Percentiles rank a stretch among this genome's conserved stretches.
Conservation (phyloP, 2,113 vertebrate genomes). For the Mesoclemmys tuberculata region DNA sequence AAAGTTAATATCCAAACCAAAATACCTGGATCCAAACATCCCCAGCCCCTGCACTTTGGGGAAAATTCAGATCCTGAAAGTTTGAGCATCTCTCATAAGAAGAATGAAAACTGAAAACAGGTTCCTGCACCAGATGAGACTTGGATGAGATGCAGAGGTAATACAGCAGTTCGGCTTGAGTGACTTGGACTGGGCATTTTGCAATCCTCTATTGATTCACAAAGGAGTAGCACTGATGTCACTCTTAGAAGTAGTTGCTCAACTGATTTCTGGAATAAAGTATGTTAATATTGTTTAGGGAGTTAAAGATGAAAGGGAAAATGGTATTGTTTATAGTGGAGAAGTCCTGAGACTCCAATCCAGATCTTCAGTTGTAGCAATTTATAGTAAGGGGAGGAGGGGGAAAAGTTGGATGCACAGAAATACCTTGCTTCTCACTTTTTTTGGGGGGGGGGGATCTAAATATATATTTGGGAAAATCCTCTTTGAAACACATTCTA, state of each 20-base stretch:
- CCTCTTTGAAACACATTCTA: not conserved
- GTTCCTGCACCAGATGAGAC: not conserved
- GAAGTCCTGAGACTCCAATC: not conserved
- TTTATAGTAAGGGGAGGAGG: not conserved
- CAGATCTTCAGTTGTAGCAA: not conserved
- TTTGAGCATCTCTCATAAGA: not conserved
- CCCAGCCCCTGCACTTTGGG: not conserved
- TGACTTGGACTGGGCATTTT: not conserved
- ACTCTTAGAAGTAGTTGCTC: not conserved
- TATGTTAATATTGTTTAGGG: not conserved
- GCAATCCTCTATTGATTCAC: not conserved
- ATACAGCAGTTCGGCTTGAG: rapidly evolving
- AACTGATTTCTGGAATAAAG: not conserved
- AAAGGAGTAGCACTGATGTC: not conserved
- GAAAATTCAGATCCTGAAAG: not conserved
- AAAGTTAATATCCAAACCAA: not conserved
- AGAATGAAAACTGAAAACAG: not conserved
- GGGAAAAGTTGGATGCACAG: not conserved
- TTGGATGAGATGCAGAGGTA: not conserved
- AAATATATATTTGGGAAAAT: not conserved
- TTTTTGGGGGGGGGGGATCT: too few species aligned
- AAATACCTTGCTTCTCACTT: not conserved
- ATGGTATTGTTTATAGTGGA: not conserved
- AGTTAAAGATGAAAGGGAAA: not conserved
- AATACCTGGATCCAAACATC: not conserved